Evolutionary conservation across 64 coral and sea anemone species (phyloP).

Genomic region (Actinia equina): DNA sequence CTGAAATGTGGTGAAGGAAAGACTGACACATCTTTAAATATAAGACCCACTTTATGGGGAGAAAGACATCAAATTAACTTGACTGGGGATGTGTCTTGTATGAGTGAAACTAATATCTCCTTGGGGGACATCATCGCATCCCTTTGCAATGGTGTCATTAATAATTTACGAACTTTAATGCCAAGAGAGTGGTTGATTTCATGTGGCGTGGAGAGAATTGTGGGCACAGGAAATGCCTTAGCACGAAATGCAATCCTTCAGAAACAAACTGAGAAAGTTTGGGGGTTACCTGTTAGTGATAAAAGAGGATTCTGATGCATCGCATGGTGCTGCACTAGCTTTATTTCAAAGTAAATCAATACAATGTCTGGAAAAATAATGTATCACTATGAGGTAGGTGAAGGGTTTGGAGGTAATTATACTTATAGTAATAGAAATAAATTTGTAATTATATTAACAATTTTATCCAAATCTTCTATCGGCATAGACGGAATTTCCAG

Average conservation of each 20-base stretch:
- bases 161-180: slow-evolving; percentile 66
- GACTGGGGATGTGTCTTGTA: slow-evolving; percentile 35
- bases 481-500: no score
- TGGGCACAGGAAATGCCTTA: slow-evolving; percentile 69
- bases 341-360: not conserved
- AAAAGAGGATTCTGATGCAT: slow-evolving; percentile 37
- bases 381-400: no score
- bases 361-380: not conserved
- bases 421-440: no score
- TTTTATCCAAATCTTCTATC: no score
- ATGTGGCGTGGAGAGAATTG: slow-evolving; percentile 68
- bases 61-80: slow-evolving; percentile 56
- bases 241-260: slow-evolving; percentile 54
- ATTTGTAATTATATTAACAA: no score
- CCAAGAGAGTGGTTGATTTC: slow-evolving; percentile 31
- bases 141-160: slow-evolving; percentile 54
- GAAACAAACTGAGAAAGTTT: slow-evolving; percentile 64
- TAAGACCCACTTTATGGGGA: slow-evolving; percentile 76
- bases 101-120: slow-evolving; percentile 51
- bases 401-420: no score
- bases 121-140: slow-evolving; percentile 46
- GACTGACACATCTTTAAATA: slow-evolving; percentile 37
- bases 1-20: slow-evolving; percentile 35
- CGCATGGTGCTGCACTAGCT: slow-evolving; percentile 64
- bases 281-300: slow-evolving; percentile 69